Base-by-base conservation (phyloP, 2,797 vertebrate species). In the Salmo trutta region DNA sequence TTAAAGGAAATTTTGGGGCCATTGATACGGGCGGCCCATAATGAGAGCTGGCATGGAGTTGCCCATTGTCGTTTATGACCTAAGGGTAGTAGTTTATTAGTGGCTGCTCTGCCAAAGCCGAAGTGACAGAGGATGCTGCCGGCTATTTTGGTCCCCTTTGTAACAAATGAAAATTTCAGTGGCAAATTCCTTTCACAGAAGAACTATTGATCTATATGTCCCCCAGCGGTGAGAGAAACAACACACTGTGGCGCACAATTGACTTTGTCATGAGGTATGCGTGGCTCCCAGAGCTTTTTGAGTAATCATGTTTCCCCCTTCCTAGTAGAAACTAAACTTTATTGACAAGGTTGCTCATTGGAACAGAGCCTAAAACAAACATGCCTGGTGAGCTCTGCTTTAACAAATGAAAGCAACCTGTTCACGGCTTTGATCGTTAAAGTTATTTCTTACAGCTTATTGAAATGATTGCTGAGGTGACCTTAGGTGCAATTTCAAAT, bases 1-100 rank as follows among this genome's bases (percentile, higher is more conserved):
- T 95, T 94, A 96, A 93, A 88, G 87, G 95, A 96, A 95, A 95
- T 95, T 96, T 96, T 95, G 77, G 92, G 95, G 94, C 93, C 95
- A 95, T 87, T 94, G 95, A 96, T 94, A 94, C 72, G 92, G 93
- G 92, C 92, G 93, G 88, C 86, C 87, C 89, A 95, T 96, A 96
- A 96, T 95, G 92, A 92, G 93, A 96, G 88, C 85, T 96, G 96
- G 93, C 96, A 94, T 90, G 79, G 85, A 92, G 93, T 93, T 93
- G 92, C 91, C 93, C 90, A 84, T 94, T 94, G 94, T 95, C 92
- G 94, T 16, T 92, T 87, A 92, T 94, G 93, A 95, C 96, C 94
- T 81, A 85, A 82, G 93, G 95, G 91, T 86, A 95, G 93, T 87
- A 93, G 91, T 95, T 95, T 96, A 96, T 96, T 96, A 96, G 94